Evolutionary conservation across 2,113 vertebrate species (phyloP), one percentile per base, ranked within the genome.

Genomic region (Taurulus bubalis): DNA sequence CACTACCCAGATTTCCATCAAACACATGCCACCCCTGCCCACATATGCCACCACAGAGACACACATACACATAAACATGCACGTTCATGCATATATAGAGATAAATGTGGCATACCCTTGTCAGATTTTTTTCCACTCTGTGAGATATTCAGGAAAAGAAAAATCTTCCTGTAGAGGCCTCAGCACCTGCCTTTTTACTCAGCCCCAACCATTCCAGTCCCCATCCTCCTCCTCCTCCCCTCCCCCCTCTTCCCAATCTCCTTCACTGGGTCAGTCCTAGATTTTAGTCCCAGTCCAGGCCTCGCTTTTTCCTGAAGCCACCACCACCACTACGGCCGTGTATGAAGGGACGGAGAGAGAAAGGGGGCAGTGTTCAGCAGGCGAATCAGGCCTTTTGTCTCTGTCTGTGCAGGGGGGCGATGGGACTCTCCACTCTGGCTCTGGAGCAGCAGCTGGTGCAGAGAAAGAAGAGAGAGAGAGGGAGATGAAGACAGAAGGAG

Each of bases 371-470:
- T 92, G 91, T 93, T 94, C 90, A 91, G 93, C 91, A 90, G 90
- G 86, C 89, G 84, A 93, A 92, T 85, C 92, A 89, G 95, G 95
- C 94, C 94, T 94, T 95, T 95, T 95, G 94, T 95, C 87, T 95
- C 71, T 84, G 90, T 79, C 77, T 65, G 85, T 85, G 88, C 59
- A 79, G 87, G 85, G 85, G 90, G 90, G 91, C 82, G 90, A 88
- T 82, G 84, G 85, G 90, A 87, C 92, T 90, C 86, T 91, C 87
- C 91, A 89, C 89, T 88, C 89, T 91, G 85, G 90, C 90, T 94
- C 73, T 80, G 72, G 78, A 92, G 88, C 82, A 79, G 88, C 93
- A 93, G 92, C 92, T 94, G 93, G 90, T 78, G 90, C 90, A 93
- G 89, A 76, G 85, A 87, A 84, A 88, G 87, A 80, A 77, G 81